phyloP scores from a whole-genome alignment of 2,888 invertebrate genomes.

The Drosophila greeni region DNA sequence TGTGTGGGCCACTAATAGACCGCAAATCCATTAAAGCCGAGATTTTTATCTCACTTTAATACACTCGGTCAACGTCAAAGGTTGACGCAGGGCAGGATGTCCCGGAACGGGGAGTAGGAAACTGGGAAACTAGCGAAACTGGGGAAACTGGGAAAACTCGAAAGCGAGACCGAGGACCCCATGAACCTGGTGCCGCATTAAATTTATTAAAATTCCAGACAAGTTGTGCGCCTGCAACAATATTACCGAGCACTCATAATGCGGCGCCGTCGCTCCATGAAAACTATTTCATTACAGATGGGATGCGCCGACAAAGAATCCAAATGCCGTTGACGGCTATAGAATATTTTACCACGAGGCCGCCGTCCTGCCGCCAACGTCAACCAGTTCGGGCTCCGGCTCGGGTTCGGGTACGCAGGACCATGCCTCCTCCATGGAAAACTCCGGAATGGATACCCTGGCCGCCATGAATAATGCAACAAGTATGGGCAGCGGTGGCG shows the following conservation, averaged over 20 bases:
- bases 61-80: conserved; percentile 73
- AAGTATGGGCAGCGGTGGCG: conserved; percentile 60
- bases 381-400: conserved; percentile 31
- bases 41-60: conserved; percentile 74
- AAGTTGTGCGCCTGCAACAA: conserved; percentile 71
- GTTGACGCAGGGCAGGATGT: conserved; percentile 37
- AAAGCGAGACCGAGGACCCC: not conserved
- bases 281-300: conserved; percentile 81
- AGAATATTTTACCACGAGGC: conserved; percentile 89
- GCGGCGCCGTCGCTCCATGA: conserved; percentile 58
- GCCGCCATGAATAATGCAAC: conserved; percentile 74
- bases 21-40: conserved; percentile 74
- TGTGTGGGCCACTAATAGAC: conserved; percentile 64
- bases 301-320: conserved; percentile 90
- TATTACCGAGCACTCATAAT: conserved; percentile 69
- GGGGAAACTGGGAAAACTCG: not conserved
- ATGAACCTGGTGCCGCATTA: conserved; percentile 50
- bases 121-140: not conserved
- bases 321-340: conserved; percentile 89
- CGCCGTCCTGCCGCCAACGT: conserved; percentile 78
- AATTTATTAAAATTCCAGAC: conserved; percentile 73
- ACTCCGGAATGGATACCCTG: conserved; percentile 49
- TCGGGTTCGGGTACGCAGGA: conserved; percentile 23
- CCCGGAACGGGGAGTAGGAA: not conserved
- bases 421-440: conserved; percentile 46